phyloP scores from a whole-genome alignment of 1,140 invertebrate genomes.

The Propsilocerus akamusi region DNA sequence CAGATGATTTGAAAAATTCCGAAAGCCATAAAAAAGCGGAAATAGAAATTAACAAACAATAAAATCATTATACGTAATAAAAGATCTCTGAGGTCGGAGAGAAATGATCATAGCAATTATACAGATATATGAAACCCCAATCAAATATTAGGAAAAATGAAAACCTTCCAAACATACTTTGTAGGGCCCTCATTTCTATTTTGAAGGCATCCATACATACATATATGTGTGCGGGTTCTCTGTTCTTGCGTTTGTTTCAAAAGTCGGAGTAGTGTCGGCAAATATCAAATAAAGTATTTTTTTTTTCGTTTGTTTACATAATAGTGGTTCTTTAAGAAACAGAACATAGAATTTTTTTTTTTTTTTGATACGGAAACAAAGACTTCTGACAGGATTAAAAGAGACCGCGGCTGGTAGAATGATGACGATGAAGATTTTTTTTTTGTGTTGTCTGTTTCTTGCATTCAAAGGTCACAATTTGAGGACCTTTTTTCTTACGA shows the following conservation, averaged over 20 bases:
- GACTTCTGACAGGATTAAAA: not conserved
- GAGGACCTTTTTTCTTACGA: too few relatives aligned
- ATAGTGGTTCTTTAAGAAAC: constrained; percentile 1
- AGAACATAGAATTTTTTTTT: not conserved
- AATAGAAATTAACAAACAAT: constrained; percentile 3
- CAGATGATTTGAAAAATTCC: not conserved
- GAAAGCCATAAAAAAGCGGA: not conserved
- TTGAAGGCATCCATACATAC: not conserved
- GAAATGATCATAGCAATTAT: too few relatives aligned
- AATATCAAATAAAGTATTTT: constrained; percentile 3
- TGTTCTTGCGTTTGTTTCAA: not conserved
- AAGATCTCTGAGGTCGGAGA: not conserved
- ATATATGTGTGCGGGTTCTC: not conserved
- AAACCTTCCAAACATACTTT: not conserved
- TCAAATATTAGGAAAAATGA: not conserved
- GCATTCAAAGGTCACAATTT: too few relatives aligned
- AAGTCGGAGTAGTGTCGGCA: not conserved
- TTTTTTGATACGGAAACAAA: not conserved
- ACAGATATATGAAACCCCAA: too few relatives aligned
- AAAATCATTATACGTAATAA: constrained; percentile 3
- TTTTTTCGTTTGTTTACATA: constrained; percentile 3
- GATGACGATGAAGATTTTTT: too few relatives aligned
- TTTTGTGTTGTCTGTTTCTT: too few relatives aligned
- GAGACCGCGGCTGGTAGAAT: too few relatives aligned
- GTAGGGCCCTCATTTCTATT: not conserved